phyloP scores from a whole-genome alignment of 2,888 invertebrate species.

The Polymixis lichenea region DNA sequence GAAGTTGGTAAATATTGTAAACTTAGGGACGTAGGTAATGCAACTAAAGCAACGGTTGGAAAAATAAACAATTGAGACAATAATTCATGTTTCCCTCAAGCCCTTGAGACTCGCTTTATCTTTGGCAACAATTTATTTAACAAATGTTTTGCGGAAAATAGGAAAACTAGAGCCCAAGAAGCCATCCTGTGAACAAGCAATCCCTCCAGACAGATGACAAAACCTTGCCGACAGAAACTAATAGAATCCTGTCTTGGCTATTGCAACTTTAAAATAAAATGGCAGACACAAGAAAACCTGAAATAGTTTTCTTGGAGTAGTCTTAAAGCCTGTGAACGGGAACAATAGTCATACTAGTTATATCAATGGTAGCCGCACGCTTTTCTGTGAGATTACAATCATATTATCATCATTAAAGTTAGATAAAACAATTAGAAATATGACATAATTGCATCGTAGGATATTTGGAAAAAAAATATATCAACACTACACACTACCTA shows the following conservation, averaged over 20 bases:
- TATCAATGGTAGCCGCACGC: neutral
- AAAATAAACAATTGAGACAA: conserved; percentile 11
- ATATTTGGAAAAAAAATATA: neutral
- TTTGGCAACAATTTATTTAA: conserved; percentile 46
- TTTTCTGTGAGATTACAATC: neutral
- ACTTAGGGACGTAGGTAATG: neutral
- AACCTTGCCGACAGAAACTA: conserved; percentile 65
- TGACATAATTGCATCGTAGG: neutral
- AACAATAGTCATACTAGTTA: neutral
- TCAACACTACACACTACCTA: neutral
- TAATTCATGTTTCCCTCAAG: neutral
- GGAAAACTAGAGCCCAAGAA: conserved; percentile 38
- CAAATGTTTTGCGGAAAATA: conserved; percentile 50
- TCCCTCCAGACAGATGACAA: conserved; percentile 63
- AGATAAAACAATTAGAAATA: neutral
- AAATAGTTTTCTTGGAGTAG: conserved; percentile 28
- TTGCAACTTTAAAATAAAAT: conserved; percentile 55
- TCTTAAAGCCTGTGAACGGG: neutral
- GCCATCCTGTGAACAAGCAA: conserved; percentile 49
- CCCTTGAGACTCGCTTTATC: conserved; percentile 32
- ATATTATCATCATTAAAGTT: neutral
- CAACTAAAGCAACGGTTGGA: neutral
- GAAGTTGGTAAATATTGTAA: neutral
- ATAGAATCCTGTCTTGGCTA: conserved; percentile 62
- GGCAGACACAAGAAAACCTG: conserved; percentile 20